Conservation (phyloP, 2,888 invertebrate species). For the Tetragonisca angustula region DNA sequence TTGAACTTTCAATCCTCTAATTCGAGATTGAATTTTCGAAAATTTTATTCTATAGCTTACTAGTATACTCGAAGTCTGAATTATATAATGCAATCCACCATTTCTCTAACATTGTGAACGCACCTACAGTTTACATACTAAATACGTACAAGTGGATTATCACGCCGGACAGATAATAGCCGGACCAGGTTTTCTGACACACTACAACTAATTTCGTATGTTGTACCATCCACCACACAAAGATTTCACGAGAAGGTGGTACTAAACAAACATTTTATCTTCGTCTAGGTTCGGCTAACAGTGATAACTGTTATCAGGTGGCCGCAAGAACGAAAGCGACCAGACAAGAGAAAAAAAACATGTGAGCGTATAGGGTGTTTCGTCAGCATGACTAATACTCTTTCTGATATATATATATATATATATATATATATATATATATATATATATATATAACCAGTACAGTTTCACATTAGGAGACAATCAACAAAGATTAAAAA, state of each 20-base stretch:
- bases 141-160: neutral
- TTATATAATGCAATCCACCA: neutral
- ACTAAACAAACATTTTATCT: conserved; percentile 55
- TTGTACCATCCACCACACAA: neutral
- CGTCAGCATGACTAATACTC: conserved; percentile 6
- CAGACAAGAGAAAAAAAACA: conserved; percentile 36
- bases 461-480: neutral
- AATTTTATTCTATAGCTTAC: too few relatives aligned
- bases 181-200: neutral
- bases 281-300: conserved; percentile 41
- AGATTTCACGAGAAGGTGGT: conserved; percentile 26
- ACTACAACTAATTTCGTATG: neutral
- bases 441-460: too few relatives aligned
- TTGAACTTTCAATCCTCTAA: neutral
- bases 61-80: neutral
- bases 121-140: neutral
- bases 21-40: neutral
- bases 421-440: too few relatives aligned
- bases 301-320: conserved; percentile 59
- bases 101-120: neutral
- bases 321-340: conserved; percentile 45
- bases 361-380: conserved; percentile 26
- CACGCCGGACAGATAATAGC: too few relatives aligned
- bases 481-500: too few relatives aligned
- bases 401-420: neutral